Conservation (phyloP, 2,113 vertebrate genomes). For the Urocitellus parryii region DNA sequence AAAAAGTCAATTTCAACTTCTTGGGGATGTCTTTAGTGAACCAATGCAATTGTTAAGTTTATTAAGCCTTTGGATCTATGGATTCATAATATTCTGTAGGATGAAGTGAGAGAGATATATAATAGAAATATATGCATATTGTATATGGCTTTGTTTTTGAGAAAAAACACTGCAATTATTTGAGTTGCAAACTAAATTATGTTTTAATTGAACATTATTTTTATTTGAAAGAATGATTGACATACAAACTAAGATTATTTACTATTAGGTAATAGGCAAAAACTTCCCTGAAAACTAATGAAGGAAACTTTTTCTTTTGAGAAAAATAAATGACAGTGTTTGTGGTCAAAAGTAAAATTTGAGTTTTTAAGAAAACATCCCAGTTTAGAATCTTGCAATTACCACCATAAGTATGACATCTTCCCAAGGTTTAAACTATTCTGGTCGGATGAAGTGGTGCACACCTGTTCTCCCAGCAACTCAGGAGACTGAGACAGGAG, state of each 20-base stretch:
- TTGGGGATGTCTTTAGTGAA: conserved; percentile 28
- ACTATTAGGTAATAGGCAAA: neutral
- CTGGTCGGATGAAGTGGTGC: neutral
- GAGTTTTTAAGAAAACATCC: neutral
- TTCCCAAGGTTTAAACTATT: neutral
- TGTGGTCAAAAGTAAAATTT: neutral
- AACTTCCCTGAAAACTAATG: neutral
- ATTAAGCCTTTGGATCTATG: neutral
- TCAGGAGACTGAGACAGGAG: no score
- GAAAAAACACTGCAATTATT: neutral
- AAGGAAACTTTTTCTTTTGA: neutral
- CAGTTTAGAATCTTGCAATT: neutral
- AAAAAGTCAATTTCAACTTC: neutral
- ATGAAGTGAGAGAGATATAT: neutral
- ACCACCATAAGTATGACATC: neutral
- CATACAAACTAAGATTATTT: neutral
- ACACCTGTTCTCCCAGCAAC: no score
- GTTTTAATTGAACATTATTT: conserved; percentile 12
- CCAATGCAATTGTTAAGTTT: neutral
- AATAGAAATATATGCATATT: neutral
- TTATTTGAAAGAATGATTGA: conserved; percentile 13
- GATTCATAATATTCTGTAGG: neutral
- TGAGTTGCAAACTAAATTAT: neutral
- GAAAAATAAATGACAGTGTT: neutral
- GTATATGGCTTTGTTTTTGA: neutral